Percentiles rank a stretch among this genome's conserved stretches.
Evolutionary conservation across 1,140 invertebrate genomes (phyloP).

Genomic region (Lasaia peninsularis): DNA sequence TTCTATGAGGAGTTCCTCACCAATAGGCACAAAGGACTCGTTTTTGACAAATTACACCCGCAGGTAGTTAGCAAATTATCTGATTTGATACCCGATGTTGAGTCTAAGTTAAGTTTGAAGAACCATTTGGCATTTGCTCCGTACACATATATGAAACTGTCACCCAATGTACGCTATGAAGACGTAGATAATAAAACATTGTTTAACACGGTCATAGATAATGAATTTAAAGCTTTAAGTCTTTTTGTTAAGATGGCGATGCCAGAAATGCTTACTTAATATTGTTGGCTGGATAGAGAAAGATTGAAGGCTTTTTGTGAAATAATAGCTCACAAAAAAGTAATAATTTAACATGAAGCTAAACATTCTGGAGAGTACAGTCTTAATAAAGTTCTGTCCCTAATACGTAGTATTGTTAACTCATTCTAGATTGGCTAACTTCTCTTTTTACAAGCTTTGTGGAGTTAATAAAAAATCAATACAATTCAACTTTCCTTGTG

Average conservation of each 20-base stretch:
- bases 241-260: conserved; percentile 39
- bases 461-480: no score
- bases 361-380: no score
- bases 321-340: no score
- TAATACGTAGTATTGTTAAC: no score
- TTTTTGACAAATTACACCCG: conserved; percentile 51
- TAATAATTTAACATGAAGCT: no score
- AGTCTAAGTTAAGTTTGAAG: conserved; percentile 49
- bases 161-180: conserved; percentile 21
- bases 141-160: conserved; percentile 50
- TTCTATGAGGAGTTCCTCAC: conserved; percentile 52
- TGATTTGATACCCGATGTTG: conserved; percentile 42
- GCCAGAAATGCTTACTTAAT: conserved; percentile 26
- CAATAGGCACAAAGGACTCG: conserved; percentile 38
- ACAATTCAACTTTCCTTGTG: no score
- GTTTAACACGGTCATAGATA: conserved; percentile 42
- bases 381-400: no score
- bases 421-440: no score
- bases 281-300: not conserved
- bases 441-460: no score
- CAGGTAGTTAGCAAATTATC: conserved; percentile 47
- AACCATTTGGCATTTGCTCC: conserved; percentile 63
- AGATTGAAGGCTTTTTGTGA: no score
- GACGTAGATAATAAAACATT: conserved; percentile 46
- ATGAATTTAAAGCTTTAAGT: conserved; percentile 42